These are phyloP conservation scores for Thymelicus lineola DNA, from an alignment of 2,888 invertebrate genomes.

Conservation along the genomic window DNA sequence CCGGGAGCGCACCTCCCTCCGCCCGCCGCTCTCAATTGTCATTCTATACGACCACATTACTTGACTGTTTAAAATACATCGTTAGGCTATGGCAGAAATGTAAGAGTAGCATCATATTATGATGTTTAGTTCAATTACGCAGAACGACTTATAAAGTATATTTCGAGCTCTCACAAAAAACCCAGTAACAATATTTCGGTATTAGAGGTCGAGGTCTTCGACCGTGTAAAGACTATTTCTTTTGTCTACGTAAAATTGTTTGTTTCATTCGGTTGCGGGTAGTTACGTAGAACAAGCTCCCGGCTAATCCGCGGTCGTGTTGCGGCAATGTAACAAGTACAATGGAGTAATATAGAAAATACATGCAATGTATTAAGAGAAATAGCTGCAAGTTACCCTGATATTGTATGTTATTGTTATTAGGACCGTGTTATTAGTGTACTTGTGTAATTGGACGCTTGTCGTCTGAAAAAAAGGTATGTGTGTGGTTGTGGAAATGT, in stretches of 20 bases:
- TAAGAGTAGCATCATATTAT: no score
- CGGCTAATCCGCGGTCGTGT: slow-evolving; percentile 28
- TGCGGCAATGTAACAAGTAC: slow-evolving; percentile 4
- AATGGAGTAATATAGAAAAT: slow-evolving; percentile 6
- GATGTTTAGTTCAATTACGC: not conserved
- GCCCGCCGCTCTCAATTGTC: no score
- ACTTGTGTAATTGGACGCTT: not conserved
- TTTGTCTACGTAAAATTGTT: slow-evolving; percentile 21
- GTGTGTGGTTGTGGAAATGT: no score
- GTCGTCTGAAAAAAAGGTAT: not conserved
- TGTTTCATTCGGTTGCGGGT: slow-evolving; percentile 14
- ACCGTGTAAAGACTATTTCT: slow-evolving; percentile 25
- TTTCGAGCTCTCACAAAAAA: not conserved
- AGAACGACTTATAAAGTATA: not conserved
- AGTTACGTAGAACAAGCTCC: slow-evolving; percentile 20
- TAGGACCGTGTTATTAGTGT: slow-evolving; percentile 1
- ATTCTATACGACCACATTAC: no score
- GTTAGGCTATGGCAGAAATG: no score
- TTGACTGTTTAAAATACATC: no score
- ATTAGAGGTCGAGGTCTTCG: slow-evolving; percentile 14
- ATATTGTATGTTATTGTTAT: not conserved
- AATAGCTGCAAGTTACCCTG: not conserved
- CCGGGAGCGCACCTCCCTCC: no score
- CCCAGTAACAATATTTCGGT: slow-evolving; percentile 1
- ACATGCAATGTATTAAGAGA: not conserved